Conservation (phyloP, 2,888 invertebrate genomes). For the Diaprepes abbreviatus region DNA sequence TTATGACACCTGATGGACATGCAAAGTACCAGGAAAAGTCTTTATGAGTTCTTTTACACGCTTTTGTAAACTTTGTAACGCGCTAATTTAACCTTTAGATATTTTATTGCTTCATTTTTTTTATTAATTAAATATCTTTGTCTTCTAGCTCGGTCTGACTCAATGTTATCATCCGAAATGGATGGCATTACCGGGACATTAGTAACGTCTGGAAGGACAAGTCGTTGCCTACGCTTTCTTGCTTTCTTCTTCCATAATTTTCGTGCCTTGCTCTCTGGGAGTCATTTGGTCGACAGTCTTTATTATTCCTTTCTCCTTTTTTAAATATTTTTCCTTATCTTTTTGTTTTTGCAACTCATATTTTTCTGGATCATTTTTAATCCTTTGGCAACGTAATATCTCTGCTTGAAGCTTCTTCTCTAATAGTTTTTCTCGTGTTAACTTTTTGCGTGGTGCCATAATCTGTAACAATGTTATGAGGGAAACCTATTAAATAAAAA, state of each 20-base stretch:
- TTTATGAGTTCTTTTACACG: too few relatives aligned
- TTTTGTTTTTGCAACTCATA: conserved; percentile 22
- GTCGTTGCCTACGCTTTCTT: background rate
- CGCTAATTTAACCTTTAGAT: too few relatives aligned
- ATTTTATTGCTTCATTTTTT: too few relatives aligned
- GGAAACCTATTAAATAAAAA: too few relatives aligned
- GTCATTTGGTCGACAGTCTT: conserved; percentile 29
- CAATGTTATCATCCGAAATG: background rate
- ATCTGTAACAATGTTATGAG: background rate
- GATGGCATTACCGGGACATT: background rate
- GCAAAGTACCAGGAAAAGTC: too few relatives aligned
- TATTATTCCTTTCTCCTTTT: conserved; percentile 22
- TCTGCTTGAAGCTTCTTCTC: conserved; percentile 20
- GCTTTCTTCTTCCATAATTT: conserved; percentile 3
- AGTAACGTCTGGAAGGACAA: background rate
- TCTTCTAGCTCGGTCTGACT: too few relatives aligned
- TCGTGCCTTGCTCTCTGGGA: conserved; percentile 18
- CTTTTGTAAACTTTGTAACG: too few relatives aligned
- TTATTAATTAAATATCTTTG: too few relatives aligned
- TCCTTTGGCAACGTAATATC: conserved; percentile 11
- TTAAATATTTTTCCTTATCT: conserved; percentile 22
- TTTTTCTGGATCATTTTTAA: conserved; percentile 26
- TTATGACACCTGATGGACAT: too few relatives aligned
- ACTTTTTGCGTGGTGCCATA: background rate
- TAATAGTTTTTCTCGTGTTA: conserved; percentile 37